Base-by-base conservation (phyloP, 2,797 vertebrate species). In the Paguma larvata region DNA sequence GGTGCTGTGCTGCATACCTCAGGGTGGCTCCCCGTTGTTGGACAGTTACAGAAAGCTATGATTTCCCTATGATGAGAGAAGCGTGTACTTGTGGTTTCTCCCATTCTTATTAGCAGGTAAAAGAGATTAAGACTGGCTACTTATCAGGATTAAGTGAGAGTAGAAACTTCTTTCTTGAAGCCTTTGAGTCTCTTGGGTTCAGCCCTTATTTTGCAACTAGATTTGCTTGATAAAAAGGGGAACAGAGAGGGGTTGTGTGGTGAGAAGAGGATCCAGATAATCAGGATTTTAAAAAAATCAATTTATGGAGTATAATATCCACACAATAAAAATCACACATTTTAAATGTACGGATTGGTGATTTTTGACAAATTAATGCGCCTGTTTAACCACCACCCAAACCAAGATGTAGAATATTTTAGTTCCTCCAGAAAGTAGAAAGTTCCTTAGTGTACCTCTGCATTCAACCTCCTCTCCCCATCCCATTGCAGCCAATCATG, bases 61-160 rank as follows among this genome's bases (percentile, higher is more conserved):
- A 44, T 92, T 87, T 97, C 72, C 53, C 65, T 85, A 46, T 95
- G 96, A 34, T 34, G 65, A 93, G 75, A 72, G 72, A 93, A n/a
- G 0, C 65, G n/a, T 16, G 67, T 97, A 67, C 95, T 2, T 12
- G 14, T 13, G 2, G 77, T 23, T 77, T 8, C 4, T 1, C 4
- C 15, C 51, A 38, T 85, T 97, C 97, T 94, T 84, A 91, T 93
- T 80, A 56, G 3, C 12, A 13, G 77, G 62, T 94, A 84, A 97
- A 91, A 95, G 62, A 96, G 96, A 73, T 96, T 72, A 95, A 96
- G 56, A 75, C 44, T 75, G 10, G 10, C 95, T 94, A 30, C 19
- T 97, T 72, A 65, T 19, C 25, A 91, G 91, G 11, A 89, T 97
- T 92, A 53, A 73, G 12, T 0, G 0, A 1, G 21, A 73, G 25